These are phyloP conservation scores for Hydractinia symbiolongicarpus DNA, from an alignment of 30 jellyfish, hydroid and myxozoan species.

Conservation along the genomic window DNA sequence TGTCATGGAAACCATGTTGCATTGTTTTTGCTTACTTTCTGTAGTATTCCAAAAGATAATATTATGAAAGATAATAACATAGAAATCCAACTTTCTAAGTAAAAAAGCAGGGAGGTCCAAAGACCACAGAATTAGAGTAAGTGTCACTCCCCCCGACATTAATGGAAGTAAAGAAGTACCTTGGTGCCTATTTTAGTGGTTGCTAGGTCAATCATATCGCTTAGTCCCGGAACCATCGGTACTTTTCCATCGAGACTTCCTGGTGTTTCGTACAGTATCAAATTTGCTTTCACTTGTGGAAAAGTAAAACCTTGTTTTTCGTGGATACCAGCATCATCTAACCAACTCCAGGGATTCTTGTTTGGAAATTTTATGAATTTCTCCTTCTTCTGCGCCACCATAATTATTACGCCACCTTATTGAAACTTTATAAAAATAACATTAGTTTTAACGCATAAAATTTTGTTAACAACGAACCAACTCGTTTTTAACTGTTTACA, in stretches of 20 bases:
- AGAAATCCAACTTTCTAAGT: no score
- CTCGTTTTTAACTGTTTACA: no score
- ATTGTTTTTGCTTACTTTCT: no score
- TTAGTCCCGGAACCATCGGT: constrained; percentile 67
- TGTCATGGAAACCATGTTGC: no score
- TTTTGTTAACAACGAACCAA: no score
- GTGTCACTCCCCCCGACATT: no score
- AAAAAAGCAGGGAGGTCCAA: no score
- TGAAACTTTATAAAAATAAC: no score
- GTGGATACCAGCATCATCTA: constrained; percentile 28
- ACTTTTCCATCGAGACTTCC: constrained; percentile 73
- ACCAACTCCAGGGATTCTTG: constrained; percentile 19
- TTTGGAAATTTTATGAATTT: background rate
- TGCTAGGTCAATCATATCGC: constrained; percentile 37
- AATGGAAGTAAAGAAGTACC: constrained; percentile 28
- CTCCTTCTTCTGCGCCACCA: background rate
- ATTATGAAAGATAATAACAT: no score
- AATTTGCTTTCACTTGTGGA: constrained; percentile 79
- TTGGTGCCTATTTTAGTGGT: constrained; percentile 87
- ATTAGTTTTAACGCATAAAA: no score
- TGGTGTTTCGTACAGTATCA: constrained; percentile 53
- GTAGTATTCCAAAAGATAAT: no score
- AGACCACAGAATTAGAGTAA: no score
- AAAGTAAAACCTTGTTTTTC: constrained; percentile 40
- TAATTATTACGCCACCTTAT: background rate